These are phyloP conservation scores for Morpho deidamia DNA, from an alignment of 2,888 invertebrate species.

Conservation along the genomic window DNA sequence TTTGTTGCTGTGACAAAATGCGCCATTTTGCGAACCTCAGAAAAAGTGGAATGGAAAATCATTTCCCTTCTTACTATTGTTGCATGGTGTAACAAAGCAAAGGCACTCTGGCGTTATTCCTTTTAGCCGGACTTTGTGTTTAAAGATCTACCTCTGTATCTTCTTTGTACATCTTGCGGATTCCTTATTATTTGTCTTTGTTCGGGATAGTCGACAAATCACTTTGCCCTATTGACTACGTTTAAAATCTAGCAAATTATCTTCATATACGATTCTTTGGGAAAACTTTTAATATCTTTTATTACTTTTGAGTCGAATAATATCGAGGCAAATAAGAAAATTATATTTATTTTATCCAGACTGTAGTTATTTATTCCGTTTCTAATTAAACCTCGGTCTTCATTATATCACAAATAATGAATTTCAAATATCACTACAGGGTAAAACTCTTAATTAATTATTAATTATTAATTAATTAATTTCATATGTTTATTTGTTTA, in stretches of 20 bases:
- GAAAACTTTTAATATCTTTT: too few relatives aligned
- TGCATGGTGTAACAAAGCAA: conserved; percentile 50
- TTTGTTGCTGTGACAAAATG: conserved; percentile 30
- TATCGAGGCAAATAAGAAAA: too few relatives aligned
- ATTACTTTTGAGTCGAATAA: too few relatives aligned
- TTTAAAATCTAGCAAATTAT: conserved; percentile 15
- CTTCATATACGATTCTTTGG: background rate
- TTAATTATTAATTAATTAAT: too few relatives aligned
- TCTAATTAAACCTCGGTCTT: too few relatives aligned
- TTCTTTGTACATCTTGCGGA: conserved; percentile 24
- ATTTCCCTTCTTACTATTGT: conserved; percentile 52
- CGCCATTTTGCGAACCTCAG: conserved; percentile 30
- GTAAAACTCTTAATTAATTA: too few relatives aligned
- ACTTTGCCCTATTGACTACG: conserved; percentile 18
- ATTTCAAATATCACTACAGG: too few relatives aligned
- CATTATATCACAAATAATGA: too few relatives aligned
- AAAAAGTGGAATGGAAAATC: conserved; percentile 51
- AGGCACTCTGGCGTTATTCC: conserved; percentile 53
- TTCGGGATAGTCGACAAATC: conserved; percentile 17
- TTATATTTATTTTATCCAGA: too few relatives aligned
- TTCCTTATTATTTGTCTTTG: conserved; percentile 20
- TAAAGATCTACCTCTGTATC: conserved; percentile 32
- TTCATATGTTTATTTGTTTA: too few relatives aligned
- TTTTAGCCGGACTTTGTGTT: conserved; percentile 54
- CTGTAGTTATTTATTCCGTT: too few relatives aligned